A percentile compares a stretch with the other conserved stretches of the same genome.
phyloP scores from a whole-genome alignment of 2,888 invertebrate genomes.

The Erpobdella octoculata region DNA sequence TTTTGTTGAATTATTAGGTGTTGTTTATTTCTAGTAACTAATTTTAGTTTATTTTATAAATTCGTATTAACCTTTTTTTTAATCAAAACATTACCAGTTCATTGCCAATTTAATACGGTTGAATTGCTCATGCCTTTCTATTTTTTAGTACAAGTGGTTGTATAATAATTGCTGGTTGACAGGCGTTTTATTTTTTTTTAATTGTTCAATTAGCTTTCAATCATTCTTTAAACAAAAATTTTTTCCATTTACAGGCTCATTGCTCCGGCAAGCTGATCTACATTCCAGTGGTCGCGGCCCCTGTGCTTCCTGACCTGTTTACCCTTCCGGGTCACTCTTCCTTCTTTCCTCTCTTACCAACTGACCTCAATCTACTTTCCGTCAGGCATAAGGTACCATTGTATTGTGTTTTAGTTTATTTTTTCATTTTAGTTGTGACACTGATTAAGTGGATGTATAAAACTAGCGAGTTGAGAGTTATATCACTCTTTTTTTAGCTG shows the following conservation, averaged over 20 bases:
- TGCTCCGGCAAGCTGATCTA: constrained; percentile 58
- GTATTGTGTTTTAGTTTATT: neutral
- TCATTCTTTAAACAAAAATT: too few species aligned
- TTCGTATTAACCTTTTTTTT: too few species aligned
- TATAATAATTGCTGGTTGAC: too few species aligned
- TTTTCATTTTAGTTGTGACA: neutral
- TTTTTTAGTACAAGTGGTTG: too few species aligned
- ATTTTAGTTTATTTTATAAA: too few species aligned
- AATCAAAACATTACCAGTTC: too few species aligned
- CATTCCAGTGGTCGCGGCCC: constrained; percentile 59
- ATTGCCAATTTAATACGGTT: too few species aligned
- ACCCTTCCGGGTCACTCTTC: constrained; percentile 60
- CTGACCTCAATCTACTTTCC: constrained; percentile 43
- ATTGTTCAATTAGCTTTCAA: too few species aligned
- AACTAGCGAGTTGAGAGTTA: neutral
- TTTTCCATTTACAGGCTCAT: neutral
- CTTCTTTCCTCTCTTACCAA: constrained; percentile 57
- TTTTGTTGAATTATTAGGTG: too few species aligned
- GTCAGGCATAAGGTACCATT: constrained; percentile 16
- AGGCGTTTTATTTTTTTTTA: too few species aligned
- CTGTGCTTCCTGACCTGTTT: constrained; percentile 59
- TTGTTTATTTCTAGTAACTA: too few species aligned
- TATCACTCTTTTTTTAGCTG: neutral
- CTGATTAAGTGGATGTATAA: neutral
- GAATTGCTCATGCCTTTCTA: too few species aligned